A percentile compares a stretch with the other conserved stretches of the same genome.
These are phyloP conservation scores for Labroides dimidiatus DNA, from an alignment of 2,797 vertebrate species.

Conservation along the genomic window DNA sequence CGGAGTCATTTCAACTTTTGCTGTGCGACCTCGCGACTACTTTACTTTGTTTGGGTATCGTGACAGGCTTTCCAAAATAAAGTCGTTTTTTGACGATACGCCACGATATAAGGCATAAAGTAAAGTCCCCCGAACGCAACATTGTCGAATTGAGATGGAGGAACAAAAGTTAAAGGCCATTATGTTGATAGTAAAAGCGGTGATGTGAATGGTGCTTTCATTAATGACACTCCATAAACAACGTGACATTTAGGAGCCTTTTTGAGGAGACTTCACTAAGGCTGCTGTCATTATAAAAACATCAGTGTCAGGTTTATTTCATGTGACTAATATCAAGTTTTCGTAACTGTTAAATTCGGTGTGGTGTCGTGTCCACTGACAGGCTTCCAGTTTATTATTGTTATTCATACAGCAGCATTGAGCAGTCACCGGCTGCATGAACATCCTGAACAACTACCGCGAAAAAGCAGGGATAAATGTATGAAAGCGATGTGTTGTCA, in stretches of 20 bases:
- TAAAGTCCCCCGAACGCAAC: slow-evolving; percentile 61
- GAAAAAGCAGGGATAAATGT: slow-evolving; percentile 34
- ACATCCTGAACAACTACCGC: slow-evolving; percentile 61
- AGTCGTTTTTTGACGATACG: slow-evolving; percentile 50
- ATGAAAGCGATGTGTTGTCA: slow-evolving; percentile 24
- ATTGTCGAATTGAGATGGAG: slow-evolving; percentile 39
- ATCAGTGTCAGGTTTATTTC: slow-evolving; percentile 2
- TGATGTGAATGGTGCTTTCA: slow-evolving; percentile 31
- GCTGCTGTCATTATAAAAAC: slow-evolving; percentile 43
- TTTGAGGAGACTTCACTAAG: slow-evolving; percentile 34
- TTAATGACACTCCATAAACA: slow-evolving; percentile 47
- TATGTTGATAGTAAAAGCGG: slow-evolving; percentile 31
- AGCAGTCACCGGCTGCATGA: slow-evolving; percentile 70
- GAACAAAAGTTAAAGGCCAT: slow-evolving; percentile 55
- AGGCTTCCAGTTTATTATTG: slow-evolving; percentile 61
- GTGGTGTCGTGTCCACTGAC: slow-evolving; percentile 26
- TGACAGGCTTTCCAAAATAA: slow-evolving; percentile 36
- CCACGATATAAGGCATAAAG: slow-evolving; percentile 53
- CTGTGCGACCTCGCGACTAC: slow-evolving; percentile 55
- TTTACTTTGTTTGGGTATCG: slow-evolving; percentile 33
- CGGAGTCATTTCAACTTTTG: slow-evolving; percentile 78
- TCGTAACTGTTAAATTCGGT: background rate
- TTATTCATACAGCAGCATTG: slow-evolving; percentile 66
- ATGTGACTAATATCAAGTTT: slow-evolving; percentile 25
- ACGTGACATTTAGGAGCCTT: slow-evolving; percentile 52